Percentiles rank a stretch among this genome's conserved stretches.
These are phyloP conservation scores for Stramonita haemastoma DNA, from an alignment of 2,888 invertebrate species.

Conservation along the genomic window DNA sequence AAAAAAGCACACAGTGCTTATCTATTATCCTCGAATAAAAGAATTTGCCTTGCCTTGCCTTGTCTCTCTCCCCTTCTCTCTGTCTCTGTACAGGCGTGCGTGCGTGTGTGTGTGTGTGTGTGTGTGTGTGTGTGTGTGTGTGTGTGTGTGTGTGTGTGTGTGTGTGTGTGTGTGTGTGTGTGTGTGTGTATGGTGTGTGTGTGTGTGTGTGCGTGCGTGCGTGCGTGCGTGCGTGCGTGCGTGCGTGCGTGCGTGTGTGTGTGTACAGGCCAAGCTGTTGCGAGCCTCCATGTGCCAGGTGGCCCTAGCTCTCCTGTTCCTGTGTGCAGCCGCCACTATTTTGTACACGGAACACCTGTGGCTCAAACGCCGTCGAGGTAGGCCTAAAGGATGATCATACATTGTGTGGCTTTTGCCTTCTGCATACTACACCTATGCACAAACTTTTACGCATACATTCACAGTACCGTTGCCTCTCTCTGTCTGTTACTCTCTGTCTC, in stretches of 20 bases:
- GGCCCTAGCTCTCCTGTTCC: slow-evolving; percentile 20
- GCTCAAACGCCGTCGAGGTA: slow-evolving; percentile 27
- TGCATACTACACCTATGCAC: no score
- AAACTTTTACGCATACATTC: no score
- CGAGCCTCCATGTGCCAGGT: slow-evolving; percentile 29
- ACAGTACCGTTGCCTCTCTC: background rate
- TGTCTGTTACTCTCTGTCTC: background rate
- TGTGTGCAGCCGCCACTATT: slow-evolving; percentile 36
- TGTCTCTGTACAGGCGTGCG: no score
- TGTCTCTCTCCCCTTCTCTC: background rate
- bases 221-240: background rate
- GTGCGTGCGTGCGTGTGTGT: background rate
- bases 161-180: background rate
- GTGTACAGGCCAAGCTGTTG: slow-evolving; percentile 26
- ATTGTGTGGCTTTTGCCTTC: no score
- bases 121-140: background rate
- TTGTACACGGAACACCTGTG: slow-evolving; percentile 38
- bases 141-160: background rate
- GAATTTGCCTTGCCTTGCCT: background rate
- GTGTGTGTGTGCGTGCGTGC: slow-evolving; percentile 18
- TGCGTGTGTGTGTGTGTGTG: no score
- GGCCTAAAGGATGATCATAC: background rate
- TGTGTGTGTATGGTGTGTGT: slow-evolving; percentile 1
- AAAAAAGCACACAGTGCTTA: no score
- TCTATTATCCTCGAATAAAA: no score